Evolutionary conservation across 2,797 vertebrate species (phyloP).

Genomic region (Heterohyrax brucei): DNA sequence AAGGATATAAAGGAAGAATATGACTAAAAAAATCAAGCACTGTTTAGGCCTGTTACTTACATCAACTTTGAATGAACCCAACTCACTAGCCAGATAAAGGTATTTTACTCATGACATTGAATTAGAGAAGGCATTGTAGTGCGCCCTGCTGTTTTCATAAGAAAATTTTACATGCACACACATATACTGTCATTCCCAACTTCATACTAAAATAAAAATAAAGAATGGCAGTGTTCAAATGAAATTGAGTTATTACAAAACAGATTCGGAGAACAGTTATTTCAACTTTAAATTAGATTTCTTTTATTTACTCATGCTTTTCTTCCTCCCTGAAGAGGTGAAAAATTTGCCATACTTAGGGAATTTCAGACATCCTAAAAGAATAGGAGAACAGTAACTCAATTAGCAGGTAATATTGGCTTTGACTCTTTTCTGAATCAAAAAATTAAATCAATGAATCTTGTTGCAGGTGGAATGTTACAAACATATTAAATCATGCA

Average conservation of each 20-base stretch:
- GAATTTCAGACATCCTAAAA: constrained; percentile 32
- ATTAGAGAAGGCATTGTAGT: not conserved
- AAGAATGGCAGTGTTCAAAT: constrained; percentile 30
- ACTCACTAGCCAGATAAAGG: constrained; percentile 29
- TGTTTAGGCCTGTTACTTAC: not conserved
- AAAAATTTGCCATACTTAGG: constrained; percentile 31
- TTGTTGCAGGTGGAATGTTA: not conserved
- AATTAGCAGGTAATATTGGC: constrained; percentile 18
- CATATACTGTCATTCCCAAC: not conserved
- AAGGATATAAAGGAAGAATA: not conserved
- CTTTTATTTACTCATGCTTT: not conserved
- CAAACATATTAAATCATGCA: not conserved
- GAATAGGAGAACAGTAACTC: constrained; percentile 1
- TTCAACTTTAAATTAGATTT: constrained; percentile 69
- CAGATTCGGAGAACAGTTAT: not conserved
- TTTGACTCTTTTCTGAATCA: constrained; percentile 35
- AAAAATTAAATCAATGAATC: constrained; percentile 35
- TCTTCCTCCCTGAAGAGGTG: not conserved
- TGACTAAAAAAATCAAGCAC: not conserved
- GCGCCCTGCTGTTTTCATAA: not conserved
- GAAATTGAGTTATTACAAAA: constrained; percentile 46
- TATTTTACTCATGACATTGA: not conserved
- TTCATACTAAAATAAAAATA: constrained; percentile 55
- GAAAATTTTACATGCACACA: not conserved
- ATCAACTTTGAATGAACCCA: not conserved